Evolutionary conservation across 1,140 invertebrate genomes (phyloP).

Genomic region (Rhizoglyphus robini): DNA sequence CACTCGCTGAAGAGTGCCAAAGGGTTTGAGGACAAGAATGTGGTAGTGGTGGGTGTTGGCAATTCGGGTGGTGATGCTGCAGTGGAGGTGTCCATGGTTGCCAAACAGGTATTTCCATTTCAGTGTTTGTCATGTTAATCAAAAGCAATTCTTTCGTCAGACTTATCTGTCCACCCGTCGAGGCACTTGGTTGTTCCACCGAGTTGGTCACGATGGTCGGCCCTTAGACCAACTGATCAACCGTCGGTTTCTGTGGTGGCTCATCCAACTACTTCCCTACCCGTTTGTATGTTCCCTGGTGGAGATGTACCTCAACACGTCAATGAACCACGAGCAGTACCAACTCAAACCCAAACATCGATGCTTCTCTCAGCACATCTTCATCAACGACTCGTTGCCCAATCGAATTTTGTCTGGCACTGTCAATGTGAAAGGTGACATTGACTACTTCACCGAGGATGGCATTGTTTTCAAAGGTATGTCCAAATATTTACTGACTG

Average conservation of each 20-base stretch:
- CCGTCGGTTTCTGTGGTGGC: slow-evolving; percentile 20
- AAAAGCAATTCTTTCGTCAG: too few species aligned
- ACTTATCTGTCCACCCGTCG: slow-evolving; percentile 37
- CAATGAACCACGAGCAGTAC: slow-evolving; percentile 40
- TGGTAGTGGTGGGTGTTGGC: slow-evolving; percentile 41
- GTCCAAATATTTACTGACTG: not conserved
- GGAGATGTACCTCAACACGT: slow-evolving; percentile 24
- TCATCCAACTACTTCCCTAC: slow-evolving; percentile 22
- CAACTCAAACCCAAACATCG: slow-evolving; percentile 37
- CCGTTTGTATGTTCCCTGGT: slow-evolving; percentile 16
- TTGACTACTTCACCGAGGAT: slow-evolving; percentile 31
- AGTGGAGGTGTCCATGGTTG: slow-evolving; percentile 33
- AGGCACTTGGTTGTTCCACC: slow-evolving; percentile 37
- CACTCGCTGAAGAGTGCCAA: slow-evolving; percentile 4
- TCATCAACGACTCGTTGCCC: slow-evolving; percentile 42
- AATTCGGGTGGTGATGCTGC: slow-evolving; percentile 43
- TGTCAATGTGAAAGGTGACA: slow-evolving; percentile 35
- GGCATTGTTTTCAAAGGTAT: slow-evolving; percentile 33
- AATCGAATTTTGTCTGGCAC: slow-evolving; percentile 38
- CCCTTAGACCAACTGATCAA: slow-evolving; percentile 30
- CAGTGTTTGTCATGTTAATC: too few species aligned
- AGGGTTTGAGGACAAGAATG: slow-evolving; percentile 32
- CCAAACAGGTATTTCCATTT: slow-evolving; percentile 1
- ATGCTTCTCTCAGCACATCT: slow-evolving; percentile 38
- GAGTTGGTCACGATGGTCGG: slow-evolving; percentile 32